Conservation (phyloP, 2,797 vertebrate genomes). For the Dermochelys coriacea region DNA sequence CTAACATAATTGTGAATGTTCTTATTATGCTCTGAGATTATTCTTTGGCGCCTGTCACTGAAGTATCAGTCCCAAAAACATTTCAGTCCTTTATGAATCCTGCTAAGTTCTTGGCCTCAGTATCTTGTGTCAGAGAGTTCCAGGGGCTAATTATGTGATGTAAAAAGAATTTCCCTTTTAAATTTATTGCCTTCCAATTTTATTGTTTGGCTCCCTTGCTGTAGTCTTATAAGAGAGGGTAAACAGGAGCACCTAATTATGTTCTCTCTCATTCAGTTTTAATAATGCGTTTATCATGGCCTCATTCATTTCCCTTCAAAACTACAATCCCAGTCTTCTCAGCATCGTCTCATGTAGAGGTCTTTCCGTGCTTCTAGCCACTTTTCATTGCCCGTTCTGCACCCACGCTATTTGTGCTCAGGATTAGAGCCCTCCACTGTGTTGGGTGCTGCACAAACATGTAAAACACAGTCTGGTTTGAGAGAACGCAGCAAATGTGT, state of each 20-base stretch:
- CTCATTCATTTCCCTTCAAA: not conserved
- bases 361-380: not conserved
- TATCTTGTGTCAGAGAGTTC: not conserved
- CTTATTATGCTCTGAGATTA: not conserved
- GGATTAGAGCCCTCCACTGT: not conserved
- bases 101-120: not conserved
- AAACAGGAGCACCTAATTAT: slow-evolving; percentile 13
- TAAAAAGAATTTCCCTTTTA: not conserved
- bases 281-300: not conserved
- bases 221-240: not conserved
- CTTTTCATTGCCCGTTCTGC: not conserved
- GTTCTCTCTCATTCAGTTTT: not conserved
- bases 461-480: not conserved
- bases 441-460: not conserved
- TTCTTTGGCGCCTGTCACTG: not conserved
- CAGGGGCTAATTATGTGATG: not conserved
- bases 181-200: not conserved
- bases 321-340: slow-evolving; percentile 31
- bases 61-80: not conserved
- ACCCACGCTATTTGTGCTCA: not conserved
- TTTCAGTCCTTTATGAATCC: not conserved
- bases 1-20: not conserved
- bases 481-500: not conserved
- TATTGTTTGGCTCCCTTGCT: not conserved
- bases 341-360: not conserved